phyloP scores from a whole-genome alignment of 1,140 invertebrate genomes.

The Colletes latitarsis region DNA sequence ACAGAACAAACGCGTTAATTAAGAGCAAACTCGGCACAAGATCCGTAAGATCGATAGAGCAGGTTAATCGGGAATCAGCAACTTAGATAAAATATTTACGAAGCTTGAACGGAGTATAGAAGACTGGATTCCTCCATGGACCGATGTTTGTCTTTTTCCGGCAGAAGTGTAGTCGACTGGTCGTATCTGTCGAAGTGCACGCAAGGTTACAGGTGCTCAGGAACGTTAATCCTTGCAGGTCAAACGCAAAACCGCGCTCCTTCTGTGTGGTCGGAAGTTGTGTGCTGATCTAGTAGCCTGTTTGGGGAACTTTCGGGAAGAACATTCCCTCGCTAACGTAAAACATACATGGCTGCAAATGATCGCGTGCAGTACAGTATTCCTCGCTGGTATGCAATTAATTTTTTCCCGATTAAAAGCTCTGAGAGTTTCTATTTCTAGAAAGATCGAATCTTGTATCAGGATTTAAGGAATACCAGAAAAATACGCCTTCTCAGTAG shows the following conservation, averaged over 20 bases:
- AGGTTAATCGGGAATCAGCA: neutral
- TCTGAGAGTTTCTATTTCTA: too few relatives aligned
- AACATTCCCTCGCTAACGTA: neutral
- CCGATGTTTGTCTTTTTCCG: slow-evolving; percentile 29
- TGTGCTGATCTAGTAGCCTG: neutral
- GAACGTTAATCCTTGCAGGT: slow-evolving; percentile 51
- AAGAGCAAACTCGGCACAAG: neutral
- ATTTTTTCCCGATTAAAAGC: too few relatives aligned
- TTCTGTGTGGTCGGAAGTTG: slow-evolving; percentile 24
- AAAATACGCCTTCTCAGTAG: too few relatives aligned
- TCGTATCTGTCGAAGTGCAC: slow-evolving; percentile 30
- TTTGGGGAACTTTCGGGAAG: slow-evolving; percentile 42
- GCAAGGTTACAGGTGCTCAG: slow-evolving; percentile 23
- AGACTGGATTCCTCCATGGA: neutral
- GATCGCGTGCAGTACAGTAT: too few relatives aligned
- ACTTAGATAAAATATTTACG: neutral
- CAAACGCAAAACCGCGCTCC: slow-evolving; percentile 37
- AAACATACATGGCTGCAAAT: neutral
- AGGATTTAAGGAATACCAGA: too few relatives aligned
- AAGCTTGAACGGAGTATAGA: neutral
- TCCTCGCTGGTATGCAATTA: too few relatives aligned
- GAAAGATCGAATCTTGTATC: too few relatives aligned
- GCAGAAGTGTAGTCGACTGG: slow-evolving; percentile 13
- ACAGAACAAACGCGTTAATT: neutral
- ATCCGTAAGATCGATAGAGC: neutral